Base-by-base conservation (phyloP, 1,140 invertebrate species). In the Chionoecetes opilio region DNA sequence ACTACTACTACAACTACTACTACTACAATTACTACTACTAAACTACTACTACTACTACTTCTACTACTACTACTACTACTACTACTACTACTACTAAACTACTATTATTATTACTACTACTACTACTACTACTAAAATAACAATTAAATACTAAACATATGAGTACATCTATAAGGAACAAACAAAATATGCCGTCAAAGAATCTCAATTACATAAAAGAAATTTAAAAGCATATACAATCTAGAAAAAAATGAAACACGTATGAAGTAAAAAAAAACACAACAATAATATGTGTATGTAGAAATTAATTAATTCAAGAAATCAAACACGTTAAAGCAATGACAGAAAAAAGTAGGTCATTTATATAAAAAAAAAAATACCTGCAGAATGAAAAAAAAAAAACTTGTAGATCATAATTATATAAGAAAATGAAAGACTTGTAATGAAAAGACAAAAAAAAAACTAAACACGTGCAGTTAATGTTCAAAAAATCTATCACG, bases 401-500 rank as follows among this genome's bases (percentile, higher is more conserved):
- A n/a, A n/a, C n/a, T n/a, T n/a, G n/a, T n/a, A n/a, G n/a, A n/a
- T n/a, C n/a, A n/a, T n/a, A n/a, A n/a, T n/a, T n/a, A n/a, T n/a
- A 86, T 5, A 86, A n/a, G 32, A n/a, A 87, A 34, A 87, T 87
- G 37, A 9, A 87, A 34, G 37, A 34, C 32, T 35, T 34, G 8
- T 34, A 9, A 87, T 35, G 37, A 9, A 87, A 9, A 35, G 8
- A 87, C 37, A 87, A 34, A 87, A 34, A 87, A 34, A 87, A 34
- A 87, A 34, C 32, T 87, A 87, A 34, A 87, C 37, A 87, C 37
- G 37, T 87, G 37, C 37, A 87, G 32, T 34, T 87, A 87, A 34
- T 11, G 32, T 34, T 87, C 9, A 34, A 92, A 53, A 92, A 53
- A 92, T 82, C 29, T 75, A 85, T 87, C 29, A 32, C 37, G 37